Conservation (phyloP, 2,113 vertebrate species). For the Ailuropoda melanoleuca region DNA sequence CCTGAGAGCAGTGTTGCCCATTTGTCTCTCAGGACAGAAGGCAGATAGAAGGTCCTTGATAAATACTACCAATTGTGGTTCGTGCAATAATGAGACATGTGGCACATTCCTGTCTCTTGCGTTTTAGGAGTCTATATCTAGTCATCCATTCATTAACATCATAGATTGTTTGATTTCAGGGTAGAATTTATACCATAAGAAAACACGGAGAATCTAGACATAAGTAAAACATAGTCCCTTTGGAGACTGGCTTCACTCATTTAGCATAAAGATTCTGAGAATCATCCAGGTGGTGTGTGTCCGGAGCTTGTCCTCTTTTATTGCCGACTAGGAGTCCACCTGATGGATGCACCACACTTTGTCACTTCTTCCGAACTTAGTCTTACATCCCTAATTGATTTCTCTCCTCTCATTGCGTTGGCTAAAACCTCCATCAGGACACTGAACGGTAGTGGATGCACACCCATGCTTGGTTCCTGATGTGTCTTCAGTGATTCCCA, state of each 20-base stretch:
- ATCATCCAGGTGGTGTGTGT: background rate
- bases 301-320: background rate
- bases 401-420: background rate
- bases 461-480: background rate
- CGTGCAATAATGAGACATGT: background rate
- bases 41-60: background rate
- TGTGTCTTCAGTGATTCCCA: background rate
- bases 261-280: background rate
- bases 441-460: background rate
- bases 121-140: background rate
- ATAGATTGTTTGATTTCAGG: background rate
- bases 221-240: background rate
- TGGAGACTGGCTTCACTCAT: background rate
- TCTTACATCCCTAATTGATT: background rate
- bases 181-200: background rate
- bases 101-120: background rate
- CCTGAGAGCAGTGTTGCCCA: background rate
- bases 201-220: background rate
- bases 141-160: background rate
- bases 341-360: background rate
- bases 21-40: background rate
- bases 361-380: background rate
- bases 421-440: background rate
- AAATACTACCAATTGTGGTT: background rate
- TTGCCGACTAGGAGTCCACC: background rate